Base-by-base conservation (phyloP, 2,888 invertebrate genomes). In the Microchrysa polita region DNA sequence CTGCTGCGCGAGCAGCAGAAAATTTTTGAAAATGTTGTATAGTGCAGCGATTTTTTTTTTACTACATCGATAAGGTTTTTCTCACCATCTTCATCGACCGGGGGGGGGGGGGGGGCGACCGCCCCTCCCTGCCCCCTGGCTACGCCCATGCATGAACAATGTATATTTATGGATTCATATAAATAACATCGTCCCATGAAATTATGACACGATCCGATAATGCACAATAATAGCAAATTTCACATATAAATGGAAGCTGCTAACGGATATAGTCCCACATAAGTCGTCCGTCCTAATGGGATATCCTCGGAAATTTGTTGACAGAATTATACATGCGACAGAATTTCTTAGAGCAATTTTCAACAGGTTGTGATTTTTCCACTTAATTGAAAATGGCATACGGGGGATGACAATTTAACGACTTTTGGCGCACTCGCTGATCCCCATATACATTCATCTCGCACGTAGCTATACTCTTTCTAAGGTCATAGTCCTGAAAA, bases 201-300 rank as follows among this genome's bases (percentile, higher is more conserved):
- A 20, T 34, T 34, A 34, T 34, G 2, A 65, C 57, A 20, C 42
- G 59, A 63, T n/a, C 20, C 73, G 67, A 67, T 75, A 75, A 73
- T 73, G 73, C 73, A 71, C 74, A 69, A 55, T 61, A 34, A 22
- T 23, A 63, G 71, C 73, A 69, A 74, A 72, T 59, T 75, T 74
- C 74, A 74, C 73, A 74, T n/a, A n/a, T 72, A 74, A 72, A 75
- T 75, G 75, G 75, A 75, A 74, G 65, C 74, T 74, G 75, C 73
- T 65, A 74, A 75, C 72, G 72, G 74, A 74, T 55, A 69, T n/a
- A n/a, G n/a, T n/a, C 42, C 60, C 69, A 72, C 52, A 52, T 67
- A 57, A 18, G 73, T 73, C 71, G 52, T 67, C 55, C 48, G 71
- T 65, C 44, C 69, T 42, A 27, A 57, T 55, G 73, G 53, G 55